phyloP scores from a whole-genome alignment of 2,888 invertebrate species.

The Drosophila stalkeri region DNA sequence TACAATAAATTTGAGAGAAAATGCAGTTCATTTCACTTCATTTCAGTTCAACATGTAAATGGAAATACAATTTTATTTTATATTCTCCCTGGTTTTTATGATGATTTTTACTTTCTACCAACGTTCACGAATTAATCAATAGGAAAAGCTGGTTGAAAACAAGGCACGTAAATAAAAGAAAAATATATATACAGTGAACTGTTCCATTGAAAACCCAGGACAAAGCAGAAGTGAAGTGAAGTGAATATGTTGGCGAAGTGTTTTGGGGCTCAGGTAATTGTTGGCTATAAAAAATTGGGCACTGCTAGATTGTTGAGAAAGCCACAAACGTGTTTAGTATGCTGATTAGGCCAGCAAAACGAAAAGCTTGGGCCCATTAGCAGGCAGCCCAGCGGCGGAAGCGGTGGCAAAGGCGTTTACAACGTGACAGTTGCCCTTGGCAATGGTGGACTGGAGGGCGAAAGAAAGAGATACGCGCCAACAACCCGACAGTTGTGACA shows the following conservation, averaged over 20 bases:
- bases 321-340: conserved; percentile 62
- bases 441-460: conserved; percentile 39
- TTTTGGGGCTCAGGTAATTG: conserved; percentile 46
- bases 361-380: conserved; percentile 7
- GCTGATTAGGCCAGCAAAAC: conserved; percentile 49
- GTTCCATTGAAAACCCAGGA: conserved; percentile 40
- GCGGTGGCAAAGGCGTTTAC: conserved; percentile 2
- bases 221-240: not conserved
- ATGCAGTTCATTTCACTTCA: not conserved
- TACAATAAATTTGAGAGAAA: not conserved
- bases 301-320: conserved; percentile 36
- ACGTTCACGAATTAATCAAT: conserved; percentile 56
- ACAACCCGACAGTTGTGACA: conserved; percentile 41
- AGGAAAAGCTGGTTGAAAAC: conserved; percentile 17
- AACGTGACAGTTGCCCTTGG: conserved; percentile 66
- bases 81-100: not conserved
- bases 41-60: not conserved
- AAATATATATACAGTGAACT: conserved; percentile 14
- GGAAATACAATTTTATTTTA: not conserved
- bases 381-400: conserved; percentile 1
- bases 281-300: conserved; percentile 33
- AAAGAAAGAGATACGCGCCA: conserved; percentile 28
- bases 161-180: conserved; percentile 20
- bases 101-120: not conserved
- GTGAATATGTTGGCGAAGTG: not conserved